Percentiles rank a stretch among this genome's conserved stretches.
phyloP scores from a whole-genome alignment of 2,888 invertebrate species.

The Zaprionus bogoriensis region DNA sequence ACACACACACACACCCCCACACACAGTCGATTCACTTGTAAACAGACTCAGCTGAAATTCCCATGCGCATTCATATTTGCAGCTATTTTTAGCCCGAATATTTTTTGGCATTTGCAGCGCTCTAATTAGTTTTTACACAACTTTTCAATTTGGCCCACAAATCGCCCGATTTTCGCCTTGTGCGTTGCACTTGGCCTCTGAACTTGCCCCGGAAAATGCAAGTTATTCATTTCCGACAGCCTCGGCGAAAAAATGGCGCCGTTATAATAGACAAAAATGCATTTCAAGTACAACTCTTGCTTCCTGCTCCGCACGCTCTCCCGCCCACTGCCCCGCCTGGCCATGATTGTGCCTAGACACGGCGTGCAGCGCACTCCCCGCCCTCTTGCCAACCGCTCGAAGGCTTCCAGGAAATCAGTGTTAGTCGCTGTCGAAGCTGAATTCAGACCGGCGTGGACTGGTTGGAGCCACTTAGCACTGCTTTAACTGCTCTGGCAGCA shows the following conservation, averaged over 20 bases:
- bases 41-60: slow-evolving; percentile 3
- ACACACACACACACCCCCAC: slow-evolving; percentile 18
- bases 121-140: slow-evolving; percentile 14
- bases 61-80: neutral
- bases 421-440: slow-evolving; percentile 6
- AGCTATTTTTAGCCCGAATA: slow-evolving; percentile 31
- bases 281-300: neutral
- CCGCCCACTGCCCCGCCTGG: neutral
- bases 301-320: neutral
- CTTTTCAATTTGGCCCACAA: slow-evolving; percentile 3
- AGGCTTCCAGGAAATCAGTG: slow-evolving; percentile 35
- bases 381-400: neutral
- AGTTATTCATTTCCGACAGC: slow-evolving; percentile 14
- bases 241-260: slow-evolving; percentile 30
- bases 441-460: slow-evolving; percentile 22
- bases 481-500: slow-evolving; percentile 20
- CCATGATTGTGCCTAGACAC: neutral
- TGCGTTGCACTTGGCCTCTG: slow-evolving; percentile 26
- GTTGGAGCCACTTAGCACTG: slow-evolving; percentile 36
- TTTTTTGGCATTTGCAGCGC: slow-evolving; percentile 29
- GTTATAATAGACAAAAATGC: slow-evolving; percentile 14
- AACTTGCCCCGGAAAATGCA: slow-evolving; percentile 18
- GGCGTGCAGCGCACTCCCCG: neutral
- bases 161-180: too few relatives aligned
- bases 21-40: slow-evolving; percentile 2